phyloP scores from a whole-genome alignment of 2,888 invertebrate genomes.

The Nomada fabriciana region DNA sequence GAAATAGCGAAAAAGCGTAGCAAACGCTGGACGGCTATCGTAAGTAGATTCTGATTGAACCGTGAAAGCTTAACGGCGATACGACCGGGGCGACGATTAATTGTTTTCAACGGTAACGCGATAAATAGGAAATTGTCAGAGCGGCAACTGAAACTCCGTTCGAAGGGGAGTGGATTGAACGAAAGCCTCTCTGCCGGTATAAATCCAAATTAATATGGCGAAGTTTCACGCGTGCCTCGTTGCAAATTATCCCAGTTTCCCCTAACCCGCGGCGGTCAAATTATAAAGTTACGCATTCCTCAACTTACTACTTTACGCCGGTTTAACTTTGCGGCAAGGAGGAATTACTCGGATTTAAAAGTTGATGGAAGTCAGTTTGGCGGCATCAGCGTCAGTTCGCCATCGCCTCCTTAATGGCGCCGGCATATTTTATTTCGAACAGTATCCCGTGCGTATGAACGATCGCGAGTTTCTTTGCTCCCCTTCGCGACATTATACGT shows the following conservation, averaged over 20 bases:
- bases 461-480: background rate
- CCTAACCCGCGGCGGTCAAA: conserved; percentile 76
- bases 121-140: conserved; percentile 11
- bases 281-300: conserved; percentile 82
- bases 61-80: background rate
- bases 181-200: conserved; percentile 61
- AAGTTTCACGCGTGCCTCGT: conserved; percentile 76
- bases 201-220: conserved; percentile 79
- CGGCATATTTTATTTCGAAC: conserved; percentile 38
- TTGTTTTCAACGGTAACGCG: conserved; percentile 22
- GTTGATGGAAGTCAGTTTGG: conserved; percentile 75
- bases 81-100: conserved; percentile 12
- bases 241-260: conserved; percentile 75
- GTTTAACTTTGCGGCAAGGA: conserved; percentile 72
- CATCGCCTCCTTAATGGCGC: conserved; percentile 46
- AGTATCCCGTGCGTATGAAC: background rate
- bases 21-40: background rate
- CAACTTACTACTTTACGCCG: conserved; percentile 78
- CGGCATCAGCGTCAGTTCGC: conserved; percentile 70
- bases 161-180: background rate
- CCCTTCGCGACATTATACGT: background rate
- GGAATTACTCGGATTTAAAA: conserved; percentile 80
- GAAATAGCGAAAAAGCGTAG: background rate
- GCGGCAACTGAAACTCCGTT: background rate
- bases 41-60: conserved; percentile 31